Percentiles rank a stretch among this genome's conserved stretches.
These are phyloP conservation scores for Elmis aenea DNA, from an alignment of 2,888 invertebrate species.

Conservation along the genomic window DNA sequence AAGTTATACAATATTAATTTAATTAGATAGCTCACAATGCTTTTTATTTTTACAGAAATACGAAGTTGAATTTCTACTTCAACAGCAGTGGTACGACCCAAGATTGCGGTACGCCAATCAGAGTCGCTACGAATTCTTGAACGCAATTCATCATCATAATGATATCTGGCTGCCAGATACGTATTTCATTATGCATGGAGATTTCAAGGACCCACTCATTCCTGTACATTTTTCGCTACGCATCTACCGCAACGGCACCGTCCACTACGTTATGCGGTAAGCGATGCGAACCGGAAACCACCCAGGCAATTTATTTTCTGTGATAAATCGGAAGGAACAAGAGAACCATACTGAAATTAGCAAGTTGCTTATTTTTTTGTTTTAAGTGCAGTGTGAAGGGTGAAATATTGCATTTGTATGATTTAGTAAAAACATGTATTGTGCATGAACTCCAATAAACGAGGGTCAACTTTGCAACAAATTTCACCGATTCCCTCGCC, in stretches of 20 bases:
- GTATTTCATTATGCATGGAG: slow-evolving; percentile 94
- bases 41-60: slow-evolving; percentile 82
- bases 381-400: no score
- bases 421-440: no score
- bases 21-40: no score
- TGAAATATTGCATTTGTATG: no score
- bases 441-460: no score
- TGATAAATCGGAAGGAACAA: no score
- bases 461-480: no score
- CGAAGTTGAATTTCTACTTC: slow-evolving; percentile 90
- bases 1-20: no score
- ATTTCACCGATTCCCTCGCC: no score
- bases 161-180: slow-evolving; percentile 93
- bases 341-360: no score
- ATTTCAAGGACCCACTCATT: slow-evolving; percentile 90
- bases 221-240: slow-evolving; percentile 90
- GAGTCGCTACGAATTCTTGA: slow-evolving; percentile 81
- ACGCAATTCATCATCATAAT: slow-evolving; percentile 89
- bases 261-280: slow-evolving; percentile 88
- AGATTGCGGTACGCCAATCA: slow-evolving; percentile 84
- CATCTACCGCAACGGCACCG: slow-evolving; percentile 89
- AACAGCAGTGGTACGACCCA: slow-evolving; percentile 92
- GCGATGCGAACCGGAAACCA: neutral
- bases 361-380: no score
- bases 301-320: no score